Evolutionary conservation across 2,113 vertebrate genomes (phyloP).

Genomic region (Acanthochromis polyacanthus): DNA sequence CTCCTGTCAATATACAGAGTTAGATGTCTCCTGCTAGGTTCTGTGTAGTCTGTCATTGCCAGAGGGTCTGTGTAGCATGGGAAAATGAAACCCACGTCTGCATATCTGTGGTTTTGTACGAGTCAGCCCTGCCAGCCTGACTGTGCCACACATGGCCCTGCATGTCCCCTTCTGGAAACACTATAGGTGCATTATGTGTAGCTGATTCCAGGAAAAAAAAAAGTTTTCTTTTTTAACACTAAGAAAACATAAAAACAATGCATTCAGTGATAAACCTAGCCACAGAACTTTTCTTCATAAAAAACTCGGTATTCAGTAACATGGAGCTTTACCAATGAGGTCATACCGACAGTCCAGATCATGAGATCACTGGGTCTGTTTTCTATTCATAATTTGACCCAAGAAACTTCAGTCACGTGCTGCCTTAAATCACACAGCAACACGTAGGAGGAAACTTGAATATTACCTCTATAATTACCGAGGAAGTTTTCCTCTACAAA

Average conservation of each 20-base stretch:
- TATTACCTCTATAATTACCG: slow-evolving; percentile 64
- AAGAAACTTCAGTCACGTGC: background rate
- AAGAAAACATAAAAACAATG: background rate
- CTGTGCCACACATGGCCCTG: slow-evolving; percentile 47
- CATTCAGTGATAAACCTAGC: background rate
- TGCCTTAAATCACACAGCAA: slow-evolving; percentile 29
- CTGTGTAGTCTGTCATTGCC: background rate
- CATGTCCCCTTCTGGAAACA: slow-evolving; percentile 35
- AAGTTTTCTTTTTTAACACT: slow-evolving; percentile 8
- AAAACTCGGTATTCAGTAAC: background rate
- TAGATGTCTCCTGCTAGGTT: background rate
- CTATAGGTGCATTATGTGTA: slow-evolving; percentile 31
- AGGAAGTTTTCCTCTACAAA: slow-evolving; percentile 52
- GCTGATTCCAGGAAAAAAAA: slow-evolving; percentile 6
- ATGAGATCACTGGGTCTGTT: slow-evolving; percentile 31
- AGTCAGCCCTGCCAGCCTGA: slow-evolving; percentile 30
- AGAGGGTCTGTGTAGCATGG: slow-evolving; percentile 14
- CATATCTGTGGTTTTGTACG: slow-evolving; percentile 65
- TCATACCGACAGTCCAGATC: slow-evolving; percentile 12
- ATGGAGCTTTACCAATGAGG: slow-evolving; percentile 11
- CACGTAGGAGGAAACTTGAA: slow-evolving; percentile 41
- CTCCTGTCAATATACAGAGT: background rate
- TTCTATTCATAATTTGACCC: slow-evolving; percentile 32
- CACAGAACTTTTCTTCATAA: background rate
- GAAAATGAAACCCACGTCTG: slow-evolving; percentile 58